These are phyloP conservation scores for Clunio marinus DNA, from an alignment of 2,888 invertebrate genomes.

Conservation along the genomic window DNA sequence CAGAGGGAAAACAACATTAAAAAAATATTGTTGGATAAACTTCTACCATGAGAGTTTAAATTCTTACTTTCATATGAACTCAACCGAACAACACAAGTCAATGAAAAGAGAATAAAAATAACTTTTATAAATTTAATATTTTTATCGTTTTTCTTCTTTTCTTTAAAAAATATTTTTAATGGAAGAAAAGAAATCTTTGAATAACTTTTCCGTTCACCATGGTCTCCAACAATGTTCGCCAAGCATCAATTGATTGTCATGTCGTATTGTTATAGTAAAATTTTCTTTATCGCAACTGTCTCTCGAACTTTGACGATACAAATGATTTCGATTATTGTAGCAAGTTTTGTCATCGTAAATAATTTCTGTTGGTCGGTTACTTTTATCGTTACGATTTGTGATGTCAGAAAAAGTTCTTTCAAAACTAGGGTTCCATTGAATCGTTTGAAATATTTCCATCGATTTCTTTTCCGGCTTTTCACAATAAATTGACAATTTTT, in stretches of 20 bases:
- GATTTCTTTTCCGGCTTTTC: constrained; percentile 30
- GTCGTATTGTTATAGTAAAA: neutral
- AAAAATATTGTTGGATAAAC: neutral
- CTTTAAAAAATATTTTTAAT: no score
- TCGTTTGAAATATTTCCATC: neutral
- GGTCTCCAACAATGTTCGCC: neutral
- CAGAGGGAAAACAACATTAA: neutral
- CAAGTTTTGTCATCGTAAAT: constrained; percentile 3
- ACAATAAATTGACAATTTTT: constrained; percentile 41
- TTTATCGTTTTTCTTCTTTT: neutral
- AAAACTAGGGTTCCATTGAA: neutral
- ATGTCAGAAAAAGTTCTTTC: neutral
- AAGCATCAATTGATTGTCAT: neutral
- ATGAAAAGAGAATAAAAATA: neutral
- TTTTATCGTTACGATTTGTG: neutral
- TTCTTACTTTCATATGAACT: no score
- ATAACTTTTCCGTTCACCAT: neutral
- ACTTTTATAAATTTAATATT: neutral
- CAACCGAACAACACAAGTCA: no score
- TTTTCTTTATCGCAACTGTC: neutral
- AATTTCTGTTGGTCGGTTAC: neutral
- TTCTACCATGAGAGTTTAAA: neutral
- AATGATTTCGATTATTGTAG: neutral
- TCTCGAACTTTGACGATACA: neutral
- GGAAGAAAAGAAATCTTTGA: neutral